These are phyloP conservation scores for Brachionus plicatilis DNA, from an alignment of 1,140 invertebrate genomes.

Conservation along the genomic window DNA sequence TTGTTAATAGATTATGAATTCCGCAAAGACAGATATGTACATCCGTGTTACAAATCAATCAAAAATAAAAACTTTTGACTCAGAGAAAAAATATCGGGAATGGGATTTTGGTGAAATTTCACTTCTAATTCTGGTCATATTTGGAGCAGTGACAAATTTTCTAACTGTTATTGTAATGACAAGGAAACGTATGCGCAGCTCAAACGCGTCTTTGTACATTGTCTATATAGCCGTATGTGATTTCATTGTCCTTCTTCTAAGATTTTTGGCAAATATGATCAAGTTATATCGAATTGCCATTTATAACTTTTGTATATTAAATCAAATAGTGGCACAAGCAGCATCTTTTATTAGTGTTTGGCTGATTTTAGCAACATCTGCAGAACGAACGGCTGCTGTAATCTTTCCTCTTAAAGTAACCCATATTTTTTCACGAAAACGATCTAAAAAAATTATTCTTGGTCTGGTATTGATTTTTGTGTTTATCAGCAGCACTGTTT, in stretches of 20 bases:
- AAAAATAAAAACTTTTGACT: background rate
- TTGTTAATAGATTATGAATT: background rate
- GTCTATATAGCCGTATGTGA: background rate
- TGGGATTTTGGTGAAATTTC: constrained; percentile 37
- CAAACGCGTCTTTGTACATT: constrained; percentile 20
- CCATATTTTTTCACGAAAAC: background rate
- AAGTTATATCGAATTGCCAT: constrained; percentile 26
- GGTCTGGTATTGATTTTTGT: background rate
- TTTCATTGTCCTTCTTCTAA: background rate
- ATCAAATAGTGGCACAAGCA: constrained; percentile 9
- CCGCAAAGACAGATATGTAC: background rate
- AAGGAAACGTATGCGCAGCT: background rate
- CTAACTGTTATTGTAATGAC: constrained; percentile 13
- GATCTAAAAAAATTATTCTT: background rate
- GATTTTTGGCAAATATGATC: constrained; percentile 26
- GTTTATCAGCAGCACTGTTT: background rate
- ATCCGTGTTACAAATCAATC: background rate
- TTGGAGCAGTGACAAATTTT: background rate
- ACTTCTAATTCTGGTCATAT: background rate
- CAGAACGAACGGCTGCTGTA: constrained; percentile 4
- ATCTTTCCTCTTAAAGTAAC: background rate
- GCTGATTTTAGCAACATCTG: constrained; percentile 5
- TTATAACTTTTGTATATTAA: constrained; percentile 7
- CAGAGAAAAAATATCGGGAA: background rate
- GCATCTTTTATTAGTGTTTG: constrained; percentile 31